These are phyloP conservation scores for Lacanobia wlatinum DNA, from an alignment of 2,888 invertebrate species.

Conservation along the genomic window DNA sequence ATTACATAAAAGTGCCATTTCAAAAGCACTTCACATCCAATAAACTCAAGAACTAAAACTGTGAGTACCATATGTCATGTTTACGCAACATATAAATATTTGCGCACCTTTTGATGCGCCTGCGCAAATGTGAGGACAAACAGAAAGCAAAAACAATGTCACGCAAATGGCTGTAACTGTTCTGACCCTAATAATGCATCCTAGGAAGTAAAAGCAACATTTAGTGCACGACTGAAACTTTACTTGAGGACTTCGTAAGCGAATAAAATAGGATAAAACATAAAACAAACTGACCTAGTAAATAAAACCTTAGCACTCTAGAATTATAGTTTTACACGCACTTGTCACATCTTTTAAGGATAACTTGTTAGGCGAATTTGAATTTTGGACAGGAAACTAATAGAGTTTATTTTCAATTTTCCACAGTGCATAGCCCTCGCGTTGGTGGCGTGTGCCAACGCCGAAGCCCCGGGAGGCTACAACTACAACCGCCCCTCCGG, in stretches of 20 bases:
- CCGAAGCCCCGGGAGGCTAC: conserved; percentile 95
- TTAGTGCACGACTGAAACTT: neutral
- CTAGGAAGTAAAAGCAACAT: neutral
- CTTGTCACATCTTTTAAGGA: conserved; percentile 53
- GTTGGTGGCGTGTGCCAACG: conserved; percentile 93
- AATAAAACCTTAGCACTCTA: neutral
- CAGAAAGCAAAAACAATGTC: conserved; percentile 26
- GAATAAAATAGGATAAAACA: neutral
- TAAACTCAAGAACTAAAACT: conserved; percentile 59
- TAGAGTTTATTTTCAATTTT: conserved; percentile 70
- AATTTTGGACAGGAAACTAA: conserved; percentile 27
- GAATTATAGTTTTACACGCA: conserved; percentile 7
- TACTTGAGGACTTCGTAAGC: neutral
- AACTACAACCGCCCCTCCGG: conserved; percentile 93
- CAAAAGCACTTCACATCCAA: conserved; percentile 65
- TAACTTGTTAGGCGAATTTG: neutral
- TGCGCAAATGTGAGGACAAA: conserved; percentile 35
- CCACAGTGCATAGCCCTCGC: conserved; percentile 95
- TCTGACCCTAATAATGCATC: neutral
- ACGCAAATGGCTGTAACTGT: conserved; percentile 5
- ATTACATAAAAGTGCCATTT: conserved; percentile 30
- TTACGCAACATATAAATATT: conserved; percentile 44
- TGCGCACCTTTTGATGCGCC: conserved; percentile 37
- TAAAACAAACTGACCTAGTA: neutral
- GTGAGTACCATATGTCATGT: conserved; percentile 13